These are phyloP conservation scores for Fulica atra DNA, from an alignment of 2,113 vertebrate genomes.

Conservation along the genomic window DNA sequence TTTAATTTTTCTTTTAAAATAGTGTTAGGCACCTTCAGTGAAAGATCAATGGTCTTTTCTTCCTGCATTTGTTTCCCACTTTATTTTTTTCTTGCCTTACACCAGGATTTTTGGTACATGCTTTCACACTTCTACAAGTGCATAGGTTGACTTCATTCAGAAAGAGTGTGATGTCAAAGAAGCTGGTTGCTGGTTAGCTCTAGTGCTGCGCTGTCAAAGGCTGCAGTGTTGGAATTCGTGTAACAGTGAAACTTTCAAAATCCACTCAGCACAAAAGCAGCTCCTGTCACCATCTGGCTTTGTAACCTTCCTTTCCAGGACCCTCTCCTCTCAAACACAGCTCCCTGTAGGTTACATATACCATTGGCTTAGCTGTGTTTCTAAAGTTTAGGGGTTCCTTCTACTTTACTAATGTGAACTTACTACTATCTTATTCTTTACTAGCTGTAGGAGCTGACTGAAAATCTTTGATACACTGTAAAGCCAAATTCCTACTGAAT, in stretches of 20 bases:
- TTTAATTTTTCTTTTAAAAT: neutral
- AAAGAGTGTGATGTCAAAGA: neutral
- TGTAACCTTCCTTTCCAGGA: neutral
- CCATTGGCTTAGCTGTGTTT: neutral
- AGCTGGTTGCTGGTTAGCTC: neutral
- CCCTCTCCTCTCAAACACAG: neutral
- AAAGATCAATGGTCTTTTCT: neutral
- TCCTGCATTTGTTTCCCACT: neutral
- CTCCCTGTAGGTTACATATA: neutral
- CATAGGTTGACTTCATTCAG: neutral
- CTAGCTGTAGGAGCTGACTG: neutral
- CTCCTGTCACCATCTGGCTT: neutral
- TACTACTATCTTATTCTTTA: neutral
- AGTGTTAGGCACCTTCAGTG: neutral
- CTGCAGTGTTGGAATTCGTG: neutral
- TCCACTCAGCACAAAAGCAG: neutral
- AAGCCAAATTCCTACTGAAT: neutral
- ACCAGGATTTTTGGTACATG: neutral
- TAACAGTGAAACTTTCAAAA: neutral
- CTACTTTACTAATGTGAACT: neutral
- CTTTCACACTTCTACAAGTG: neutral
- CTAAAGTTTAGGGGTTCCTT: neutral
- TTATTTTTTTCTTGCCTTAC: neutral
- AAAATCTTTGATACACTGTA: neutral
- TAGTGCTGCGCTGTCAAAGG: neutral